These are phyloP conservation scores for Myotis vivesi DNA, from an alignment of 2,797 vertebrate species.

Conservation along the genomic window DNA sequence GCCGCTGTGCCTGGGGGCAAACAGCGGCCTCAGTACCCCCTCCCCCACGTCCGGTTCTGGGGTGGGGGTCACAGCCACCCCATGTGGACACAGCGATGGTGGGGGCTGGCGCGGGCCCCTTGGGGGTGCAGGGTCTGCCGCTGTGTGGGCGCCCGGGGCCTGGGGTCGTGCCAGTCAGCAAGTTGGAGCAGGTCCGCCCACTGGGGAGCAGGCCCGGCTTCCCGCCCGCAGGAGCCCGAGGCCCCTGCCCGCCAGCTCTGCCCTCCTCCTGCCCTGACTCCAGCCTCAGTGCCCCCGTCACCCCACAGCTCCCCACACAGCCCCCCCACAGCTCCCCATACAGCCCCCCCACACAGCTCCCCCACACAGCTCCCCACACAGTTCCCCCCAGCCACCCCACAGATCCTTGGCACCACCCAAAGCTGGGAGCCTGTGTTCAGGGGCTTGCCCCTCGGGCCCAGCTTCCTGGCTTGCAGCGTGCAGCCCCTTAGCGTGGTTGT, in stretches of 20 bases:
- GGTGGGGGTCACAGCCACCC: neutral
- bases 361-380: no score
- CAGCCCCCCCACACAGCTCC: neutral
- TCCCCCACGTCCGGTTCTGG: neutral
- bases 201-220: neutral
- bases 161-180: accelerated
- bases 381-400: no score
- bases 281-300: neutral
- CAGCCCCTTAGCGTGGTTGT: accelerated
- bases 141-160: neutral
- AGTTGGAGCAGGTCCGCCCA: neutral
- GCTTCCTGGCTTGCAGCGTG: neutral
- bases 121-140: neutral
- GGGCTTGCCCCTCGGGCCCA: neutral
- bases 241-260: neutral
- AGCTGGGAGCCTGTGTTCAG: neutral
- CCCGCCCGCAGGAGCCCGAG: neutral
- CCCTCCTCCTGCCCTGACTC: neutral
- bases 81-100: accelerated
- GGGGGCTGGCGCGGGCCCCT: neutral
- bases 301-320: no score
- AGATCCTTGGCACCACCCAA: neutral
- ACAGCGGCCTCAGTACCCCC: neutral
- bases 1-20: no score
- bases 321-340: no score